Percentiles rank a stretch among this genome's conserved stretches.
These are phyloP conservation scores for Pterocles gutturalis DNA, from an alignment of 2,113 vertebrate species.

Conservation along the genomic window DNA sequence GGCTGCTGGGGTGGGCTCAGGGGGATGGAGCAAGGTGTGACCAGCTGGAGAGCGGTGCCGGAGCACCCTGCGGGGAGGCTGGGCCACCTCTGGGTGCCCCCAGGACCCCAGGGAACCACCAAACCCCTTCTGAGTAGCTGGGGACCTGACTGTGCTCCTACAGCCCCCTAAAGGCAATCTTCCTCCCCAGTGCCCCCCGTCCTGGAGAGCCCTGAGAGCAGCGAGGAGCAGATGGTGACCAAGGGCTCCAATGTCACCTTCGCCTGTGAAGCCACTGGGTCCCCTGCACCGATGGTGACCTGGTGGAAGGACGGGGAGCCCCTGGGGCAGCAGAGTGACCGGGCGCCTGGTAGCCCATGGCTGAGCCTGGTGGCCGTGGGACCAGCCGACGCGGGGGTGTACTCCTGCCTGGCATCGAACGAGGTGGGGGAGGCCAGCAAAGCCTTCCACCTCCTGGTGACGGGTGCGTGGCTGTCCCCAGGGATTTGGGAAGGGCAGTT, in stretches of 20 bases:
- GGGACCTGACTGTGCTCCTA: not conserved
- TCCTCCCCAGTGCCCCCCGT: constrained; percentile 78
- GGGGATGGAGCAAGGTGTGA: not conserved
- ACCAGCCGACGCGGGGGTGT: constrained; percentile 77
- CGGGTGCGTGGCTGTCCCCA: constrained; percentile 70
- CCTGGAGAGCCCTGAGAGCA: constrained; percentile 80
- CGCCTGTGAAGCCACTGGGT: constrained; percentile 85
- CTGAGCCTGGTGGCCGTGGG: constrained; percentile 80
- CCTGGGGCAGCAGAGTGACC: constrained; percentile 75
- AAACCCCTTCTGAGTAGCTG: not conserved
- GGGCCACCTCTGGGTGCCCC: not conserved
- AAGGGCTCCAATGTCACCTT: constrained; percentile 84
- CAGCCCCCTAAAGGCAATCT: accelerated
- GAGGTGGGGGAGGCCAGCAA: constrained; percentile 87
- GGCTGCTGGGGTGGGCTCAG: accelerated
- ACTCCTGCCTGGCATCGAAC: constrained; percentile 88
- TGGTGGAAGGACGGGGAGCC: constrained; percentile 89
- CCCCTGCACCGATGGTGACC: constrained; percentile 81
- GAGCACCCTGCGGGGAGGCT: not conserved
- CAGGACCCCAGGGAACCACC: not conserved
- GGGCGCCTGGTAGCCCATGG: constrained; percentile 66
- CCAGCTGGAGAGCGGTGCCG: not conserved
- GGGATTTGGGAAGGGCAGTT: not conserved
- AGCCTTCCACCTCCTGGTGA: constrained; percentile 86
- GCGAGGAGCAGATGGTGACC: constrained; percentile 80